Percentiles rank a stretch among this genome's conserved stretches.
Evolutionary conservation across 1,140 invertebrate species (phyloP).

Genomic region (Rhysida immarginata): DNA sequence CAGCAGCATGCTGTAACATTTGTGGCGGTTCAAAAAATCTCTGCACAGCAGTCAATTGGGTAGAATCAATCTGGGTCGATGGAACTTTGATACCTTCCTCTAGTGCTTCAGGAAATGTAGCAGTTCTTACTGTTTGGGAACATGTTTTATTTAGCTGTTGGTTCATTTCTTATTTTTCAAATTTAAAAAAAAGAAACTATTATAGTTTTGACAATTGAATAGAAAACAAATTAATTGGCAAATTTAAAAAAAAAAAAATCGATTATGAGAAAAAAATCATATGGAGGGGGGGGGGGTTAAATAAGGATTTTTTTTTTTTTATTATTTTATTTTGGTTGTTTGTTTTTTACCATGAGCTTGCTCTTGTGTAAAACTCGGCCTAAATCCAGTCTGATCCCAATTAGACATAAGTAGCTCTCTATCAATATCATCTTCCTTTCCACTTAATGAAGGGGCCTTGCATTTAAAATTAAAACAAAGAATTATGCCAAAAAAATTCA

Average conservation of each 20-base stretch:
- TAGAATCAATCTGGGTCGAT: conserved; percentile 84
- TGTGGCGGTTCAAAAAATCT: conserved; percentile 88
- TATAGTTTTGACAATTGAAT: background rate
- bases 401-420: conserved; percentile 68
- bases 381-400: conserved; percentile 66
- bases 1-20: conserved; percentile 85
- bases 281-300: no score
- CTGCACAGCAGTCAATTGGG: conserved; percentile 89
- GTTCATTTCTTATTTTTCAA: conserved; percentile 58
- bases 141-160: conserved; percentile 88
- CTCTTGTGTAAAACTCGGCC: conserved; percentile 80
- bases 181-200: conserved; percentile 1
- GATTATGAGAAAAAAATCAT: background rate
- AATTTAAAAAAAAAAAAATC: background rate
- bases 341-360: conserved; percentile 85
- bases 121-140: conserved; percentile 85
- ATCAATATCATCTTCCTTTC: conserved; percentile 20
- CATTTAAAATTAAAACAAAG: background rate
- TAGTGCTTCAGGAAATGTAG: conserved; percentile 96
- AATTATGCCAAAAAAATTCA: no score
- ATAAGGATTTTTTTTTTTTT: background rate
- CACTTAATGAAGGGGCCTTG: conserved; percentile 15
- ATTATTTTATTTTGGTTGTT: conserved; percentile 18
- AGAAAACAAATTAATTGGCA: no score
- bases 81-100: conserved; percentile 94